These are phyloP conservation scores for Campoplex nolae DNA, from an alignment of 2,888 invertebrate genomes.

Conservation along the genomic window DNA sequence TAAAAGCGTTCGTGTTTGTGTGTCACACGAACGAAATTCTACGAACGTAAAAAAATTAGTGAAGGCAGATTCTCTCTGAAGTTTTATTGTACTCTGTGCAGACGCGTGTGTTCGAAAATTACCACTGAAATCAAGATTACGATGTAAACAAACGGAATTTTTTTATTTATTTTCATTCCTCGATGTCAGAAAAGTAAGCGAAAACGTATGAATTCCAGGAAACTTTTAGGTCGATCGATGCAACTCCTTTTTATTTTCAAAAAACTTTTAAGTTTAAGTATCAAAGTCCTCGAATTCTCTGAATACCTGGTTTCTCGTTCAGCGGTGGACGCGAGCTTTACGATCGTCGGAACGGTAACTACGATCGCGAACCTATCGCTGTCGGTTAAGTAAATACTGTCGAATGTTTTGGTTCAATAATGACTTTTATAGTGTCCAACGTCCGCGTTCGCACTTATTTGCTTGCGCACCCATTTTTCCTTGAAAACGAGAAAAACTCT, in stretches of 20 bases:
- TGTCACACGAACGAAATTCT: neutral
- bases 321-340: neutral
- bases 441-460: neutral
- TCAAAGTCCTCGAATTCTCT: neutral
- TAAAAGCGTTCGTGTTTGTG: neutral
- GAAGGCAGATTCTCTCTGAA: neutral
- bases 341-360: neutral
- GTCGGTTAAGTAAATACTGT: conserved; percentile 15
- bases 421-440: neutral
- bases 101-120: neutral
- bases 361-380: neutral
- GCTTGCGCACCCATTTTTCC: neutral
- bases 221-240: neutral
- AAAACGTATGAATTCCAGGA: neutral
- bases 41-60: neutral
- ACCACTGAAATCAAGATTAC: neutral
- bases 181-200: neutral
- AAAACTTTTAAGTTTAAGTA: neutral
- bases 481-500: neutral
- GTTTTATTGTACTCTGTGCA: neutral
- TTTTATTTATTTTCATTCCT: neutral
- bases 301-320: neutral
- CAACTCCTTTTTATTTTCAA: neutral
- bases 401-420: neutral
- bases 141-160: neutral